A percentile compares a stretch with the other conserved stretches of the same genome.
Conservation (phyloP, 2,113 vertebrate genomes). For the Gallinago media region DNA sequence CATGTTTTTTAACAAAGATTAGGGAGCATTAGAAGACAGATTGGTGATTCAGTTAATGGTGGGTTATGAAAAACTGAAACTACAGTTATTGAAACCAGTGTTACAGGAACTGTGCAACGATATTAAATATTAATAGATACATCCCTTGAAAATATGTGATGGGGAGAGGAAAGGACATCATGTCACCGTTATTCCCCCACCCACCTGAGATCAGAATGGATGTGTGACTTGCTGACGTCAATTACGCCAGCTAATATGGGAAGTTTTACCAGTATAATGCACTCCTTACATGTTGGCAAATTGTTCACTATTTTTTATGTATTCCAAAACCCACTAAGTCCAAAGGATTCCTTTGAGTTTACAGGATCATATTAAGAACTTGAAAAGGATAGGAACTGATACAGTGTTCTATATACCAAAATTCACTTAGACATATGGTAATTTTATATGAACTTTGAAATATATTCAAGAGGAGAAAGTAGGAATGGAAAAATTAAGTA, state of each 20-base stretch:
- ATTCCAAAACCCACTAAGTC: neutral
- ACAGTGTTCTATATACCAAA: neutral
- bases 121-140: neutral
- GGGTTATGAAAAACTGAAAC: neutral
- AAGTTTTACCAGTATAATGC: neutral
- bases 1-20: neutral
- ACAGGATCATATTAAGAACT: neutral
- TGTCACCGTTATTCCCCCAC: neutral
- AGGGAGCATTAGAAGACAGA: neutral
- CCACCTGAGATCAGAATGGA: neutral
- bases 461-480: neutral
- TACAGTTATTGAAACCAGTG: neutral
- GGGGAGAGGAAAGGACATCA: neutral
- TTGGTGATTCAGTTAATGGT: neutral
- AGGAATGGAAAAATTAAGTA: neutral
- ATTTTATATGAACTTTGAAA: neutral
- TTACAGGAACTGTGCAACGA: neutral
- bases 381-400: neutral
- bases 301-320: neutral
- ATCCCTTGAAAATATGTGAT: neutral
- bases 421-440: neutral
- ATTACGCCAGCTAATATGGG: neutral
- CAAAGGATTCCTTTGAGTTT: neutral
- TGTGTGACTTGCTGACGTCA: neutral
- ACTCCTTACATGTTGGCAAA: neutral